phyloP scores from a whole-genome alignment of 2,113 vertebrate genomes.

The Sula dactylatra region DNA sequence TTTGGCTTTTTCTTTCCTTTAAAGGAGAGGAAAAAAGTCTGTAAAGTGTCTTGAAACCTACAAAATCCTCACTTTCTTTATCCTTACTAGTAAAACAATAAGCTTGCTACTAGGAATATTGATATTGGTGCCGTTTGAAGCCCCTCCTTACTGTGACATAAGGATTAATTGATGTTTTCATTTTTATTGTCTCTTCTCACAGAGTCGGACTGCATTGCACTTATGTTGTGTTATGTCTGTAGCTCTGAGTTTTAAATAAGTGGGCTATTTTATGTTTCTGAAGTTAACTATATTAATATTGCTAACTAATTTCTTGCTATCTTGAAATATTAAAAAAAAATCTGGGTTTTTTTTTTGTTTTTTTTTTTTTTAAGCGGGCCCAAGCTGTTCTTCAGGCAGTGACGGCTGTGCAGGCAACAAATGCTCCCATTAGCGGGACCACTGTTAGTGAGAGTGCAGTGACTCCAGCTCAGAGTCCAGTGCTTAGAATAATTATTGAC shows the following conservation, averaged over 20 bases:
- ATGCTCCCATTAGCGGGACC: slow-evolving; percentile 84
- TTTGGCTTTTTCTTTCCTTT: not conserved
- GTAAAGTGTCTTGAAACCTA: not conserved
- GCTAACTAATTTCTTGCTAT: not conserved
- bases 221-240: not conserved
- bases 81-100: not conserved
- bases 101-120: not conserved
- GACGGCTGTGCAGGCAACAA: slow-evolving; percentile 88
- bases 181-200: not conserved
- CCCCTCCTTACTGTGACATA: not conserved
- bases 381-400: slow-evolving; percentile 90
- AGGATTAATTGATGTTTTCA: not conserved
- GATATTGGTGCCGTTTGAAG: not conserved
- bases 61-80: not conserved
- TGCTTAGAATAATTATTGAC: slow-evolving; percentile 97
- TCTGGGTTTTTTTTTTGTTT: not conserved
- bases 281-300: not conserved
- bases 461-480: slow-evolving; percentile 89
- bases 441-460: slow-evolving; percentile 87
- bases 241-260: not conserved
- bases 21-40: not conserved
- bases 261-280: not conserved
- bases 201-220: not conserved
- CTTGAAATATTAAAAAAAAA: not conserved
- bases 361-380: slow-evolving; percentile 75